Percentiles rank a stretch among this genome's conserved stretches.
Conservation (phyloP, 2,113 vertebrate species). For the Saccopteryx bilineata region DNA sequence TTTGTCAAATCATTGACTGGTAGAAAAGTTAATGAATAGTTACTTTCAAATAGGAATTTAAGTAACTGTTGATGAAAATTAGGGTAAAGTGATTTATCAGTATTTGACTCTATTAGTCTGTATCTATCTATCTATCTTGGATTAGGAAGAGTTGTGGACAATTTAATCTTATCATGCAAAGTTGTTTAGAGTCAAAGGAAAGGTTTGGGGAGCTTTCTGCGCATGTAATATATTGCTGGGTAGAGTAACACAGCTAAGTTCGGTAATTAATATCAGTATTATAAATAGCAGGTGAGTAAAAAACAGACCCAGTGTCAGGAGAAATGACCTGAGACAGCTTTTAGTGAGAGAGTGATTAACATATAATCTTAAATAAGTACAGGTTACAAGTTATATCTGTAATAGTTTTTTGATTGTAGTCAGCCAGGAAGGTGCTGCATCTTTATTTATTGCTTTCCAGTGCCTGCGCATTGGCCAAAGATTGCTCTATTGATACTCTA, state of each 20-base stretch:
- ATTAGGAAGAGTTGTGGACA: background rate
- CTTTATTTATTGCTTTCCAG: background rate
- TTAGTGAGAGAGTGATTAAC: slow-evolving; percentile 12
- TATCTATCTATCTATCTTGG: background rate
- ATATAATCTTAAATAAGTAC: background rate
- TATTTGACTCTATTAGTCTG: background rate
- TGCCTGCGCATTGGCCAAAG: background rate
- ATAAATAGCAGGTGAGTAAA: slow-evolving; percentile 19
- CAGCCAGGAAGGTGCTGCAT: background rate
- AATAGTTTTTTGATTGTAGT: background rate
- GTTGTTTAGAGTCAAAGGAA: background rate
- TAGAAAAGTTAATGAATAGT: background rate
- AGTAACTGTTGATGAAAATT: slow-evolving; percentile 2
- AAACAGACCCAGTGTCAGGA: background rate
- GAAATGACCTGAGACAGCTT: slow-evolving; percentile 15
- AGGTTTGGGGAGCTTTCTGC: background rate
- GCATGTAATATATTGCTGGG: background rate
- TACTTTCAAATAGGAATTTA: background rate
- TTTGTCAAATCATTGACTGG: slow-evolving; percentile 2
- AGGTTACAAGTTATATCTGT: background rate
- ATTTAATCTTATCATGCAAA: background rate
- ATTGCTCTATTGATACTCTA: background rate
- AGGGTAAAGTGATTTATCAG: background rate
- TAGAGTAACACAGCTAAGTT: background rate
- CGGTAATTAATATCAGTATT: slow-evolving; percentile 41